A percentile compares a stretch with the other conserved stretches of the same genome.
These are phyloP conservation scores for Barbus barbus DNA, from an alignment of 2,113 vertebrate genomes.

Conservation along the genomic window DNA sequence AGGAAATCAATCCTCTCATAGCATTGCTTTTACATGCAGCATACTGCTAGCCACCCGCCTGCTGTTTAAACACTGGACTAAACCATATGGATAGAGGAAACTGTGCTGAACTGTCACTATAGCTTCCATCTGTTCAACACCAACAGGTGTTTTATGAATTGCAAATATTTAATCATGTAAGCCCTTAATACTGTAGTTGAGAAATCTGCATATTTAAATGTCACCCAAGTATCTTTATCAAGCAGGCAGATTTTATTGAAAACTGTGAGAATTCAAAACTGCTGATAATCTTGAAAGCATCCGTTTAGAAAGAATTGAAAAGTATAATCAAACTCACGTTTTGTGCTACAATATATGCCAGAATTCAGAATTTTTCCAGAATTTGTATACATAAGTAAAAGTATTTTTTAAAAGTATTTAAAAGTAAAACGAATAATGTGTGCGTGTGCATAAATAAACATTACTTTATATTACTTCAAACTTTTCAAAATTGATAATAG, in stretches of 20 bases:
- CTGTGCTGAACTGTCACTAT: background rate
- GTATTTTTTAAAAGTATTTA: too few relatives aligned
- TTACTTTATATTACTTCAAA: too few relatives aligned
- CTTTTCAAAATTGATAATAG: too few relatives aligned
- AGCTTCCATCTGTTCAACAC: background rate
- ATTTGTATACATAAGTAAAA: too few relatives aligned
- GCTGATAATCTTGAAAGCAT: too few relatives aligned
- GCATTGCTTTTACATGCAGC: background rate
- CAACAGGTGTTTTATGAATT: too few relatives aligned
- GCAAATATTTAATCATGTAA: background rate
- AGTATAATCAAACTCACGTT: background rate
- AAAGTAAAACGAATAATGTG: too few relatives aligned
- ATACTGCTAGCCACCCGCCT: background rate
- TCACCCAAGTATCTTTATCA: background rate
- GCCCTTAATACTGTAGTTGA: background rate
- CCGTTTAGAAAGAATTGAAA: background rate
- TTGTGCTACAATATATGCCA: too few relatives aligned
- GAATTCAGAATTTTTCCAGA: too few relatives aligned
- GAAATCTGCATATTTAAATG: background rate
- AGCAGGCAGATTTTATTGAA: background rate
- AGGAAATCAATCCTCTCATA: background rate
- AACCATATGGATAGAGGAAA: background rate
- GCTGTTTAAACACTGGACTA: background rate
- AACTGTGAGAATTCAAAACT: background rate
- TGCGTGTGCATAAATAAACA: too few relatives aligned